Conservation (phyloP, 2,797 vertebrate species). For the Micromesistius poutassou region DNA sequence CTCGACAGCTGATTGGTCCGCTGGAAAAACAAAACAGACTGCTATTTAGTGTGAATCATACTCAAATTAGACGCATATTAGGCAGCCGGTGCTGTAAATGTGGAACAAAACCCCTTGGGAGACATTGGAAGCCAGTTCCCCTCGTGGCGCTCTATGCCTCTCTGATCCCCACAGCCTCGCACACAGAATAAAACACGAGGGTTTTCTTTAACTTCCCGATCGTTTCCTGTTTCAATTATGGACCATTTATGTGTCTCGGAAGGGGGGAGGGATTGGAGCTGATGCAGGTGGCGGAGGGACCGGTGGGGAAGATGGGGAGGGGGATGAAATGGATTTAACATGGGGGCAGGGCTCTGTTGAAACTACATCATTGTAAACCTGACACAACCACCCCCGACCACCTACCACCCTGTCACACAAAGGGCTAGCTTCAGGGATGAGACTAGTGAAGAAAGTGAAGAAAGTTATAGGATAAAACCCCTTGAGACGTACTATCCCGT, state of each 20-base stretch:
- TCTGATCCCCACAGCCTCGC: constrained; percentile 24
- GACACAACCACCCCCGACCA: background rate
- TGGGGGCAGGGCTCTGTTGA: background rate
- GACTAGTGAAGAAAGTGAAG: background rate
- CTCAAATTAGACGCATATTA: constrained; percentile 27
- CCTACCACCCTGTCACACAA: constrained; percentile 11
- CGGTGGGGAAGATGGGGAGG: background rate
- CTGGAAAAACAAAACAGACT: background rate
- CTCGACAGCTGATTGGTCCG: background rate
- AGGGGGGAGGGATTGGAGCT: constrained; percentile 20
- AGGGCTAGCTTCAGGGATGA: constrained; percentile 25
- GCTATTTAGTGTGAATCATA: constrained; percentile 8
- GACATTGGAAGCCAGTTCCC: constrained; percentile 34
- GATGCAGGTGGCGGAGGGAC: constrained; percentile 43
- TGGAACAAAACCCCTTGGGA: constrained; percentile 17
- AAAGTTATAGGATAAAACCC: too few species aligned
- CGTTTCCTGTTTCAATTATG: constrained; percentile 46
- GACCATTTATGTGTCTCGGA: constrained; percentile 34
- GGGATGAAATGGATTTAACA: background rate
- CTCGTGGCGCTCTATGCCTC: constrained; percentile 12
- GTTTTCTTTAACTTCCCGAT: constrained; percentile 2
- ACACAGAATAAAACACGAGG: constrained; percentile 14
- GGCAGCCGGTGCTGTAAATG: background rate
- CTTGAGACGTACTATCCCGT: too few species aligned
- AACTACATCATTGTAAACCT: constrained; percentile 2